phyloP scores from a whole-genome alignment of 2,797 vertebrate genomes.

The Harpagifer antarcticus region DNA sequence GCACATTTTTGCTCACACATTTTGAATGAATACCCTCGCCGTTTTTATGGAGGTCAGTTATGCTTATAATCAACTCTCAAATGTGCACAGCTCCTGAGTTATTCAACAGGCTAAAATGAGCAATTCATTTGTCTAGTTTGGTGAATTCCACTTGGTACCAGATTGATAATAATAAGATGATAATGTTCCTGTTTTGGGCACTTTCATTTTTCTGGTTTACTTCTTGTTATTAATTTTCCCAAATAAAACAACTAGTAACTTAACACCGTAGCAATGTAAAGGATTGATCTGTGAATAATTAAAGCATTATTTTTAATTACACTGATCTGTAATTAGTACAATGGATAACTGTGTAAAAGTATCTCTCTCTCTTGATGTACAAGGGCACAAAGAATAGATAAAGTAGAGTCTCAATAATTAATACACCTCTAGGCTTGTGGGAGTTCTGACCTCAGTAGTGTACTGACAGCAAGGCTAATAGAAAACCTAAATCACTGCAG shows the following conservation, averaged over 20 bases:
- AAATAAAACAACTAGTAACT: not conserved
- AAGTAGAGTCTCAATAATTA: constrained; percentile 61
- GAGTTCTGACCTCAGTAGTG: constrained; percentile 49
- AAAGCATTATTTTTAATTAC: constrained; percentile 35
- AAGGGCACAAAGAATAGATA: constrained; percentile 38
- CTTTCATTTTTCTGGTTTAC: not conserved
- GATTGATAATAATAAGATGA: not conserved
- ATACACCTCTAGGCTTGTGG: constrained; percentile 41
- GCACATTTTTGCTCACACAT: not conserved
- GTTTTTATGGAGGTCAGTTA: not conserved
- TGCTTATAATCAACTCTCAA: not conserved
- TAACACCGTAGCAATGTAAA: not conserved
- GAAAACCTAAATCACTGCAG: constrained; percentile 32
- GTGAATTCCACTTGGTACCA: not conserved
- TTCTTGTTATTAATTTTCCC: not conserved
- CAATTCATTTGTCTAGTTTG: not conserved
- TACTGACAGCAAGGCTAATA: constrained; percentile 37
- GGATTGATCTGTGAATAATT: constrained; percentile 40
- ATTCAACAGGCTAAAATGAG: not conserved
- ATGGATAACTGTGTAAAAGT: constrained; percentile 2
- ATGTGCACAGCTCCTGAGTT: not conserved
- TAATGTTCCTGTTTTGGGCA: not conserved
- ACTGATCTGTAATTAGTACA: constrained; percentile 39
- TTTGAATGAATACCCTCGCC: not conserved
- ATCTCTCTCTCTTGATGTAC: constrained; percentile 35